Conservation (phyloP, 2,888 invertebrate genomes). For the Scaptomyza polygonia region DNA sequence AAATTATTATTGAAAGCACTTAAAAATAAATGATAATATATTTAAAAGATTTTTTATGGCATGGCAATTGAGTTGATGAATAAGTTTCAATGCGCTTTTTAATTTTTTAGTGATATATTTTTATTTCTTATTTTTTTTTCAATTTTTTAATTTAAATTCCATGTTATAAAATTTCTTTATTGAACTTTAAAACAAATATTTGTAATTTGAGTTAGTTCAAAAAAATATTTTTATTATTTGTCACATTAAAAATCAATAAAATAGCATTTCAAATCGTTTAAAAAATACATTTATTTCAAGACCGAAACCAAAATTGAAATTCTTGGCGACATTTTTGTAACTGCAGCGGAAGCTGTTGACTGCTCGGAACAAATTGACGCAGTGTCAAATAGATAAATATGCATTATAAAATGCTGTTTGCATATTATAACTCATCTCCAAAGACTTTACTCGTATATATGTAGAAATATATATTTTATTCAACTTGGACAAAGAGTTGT, state of each 20-base stretch:
- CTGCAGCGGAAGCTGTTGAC: constrained; percentile 46
- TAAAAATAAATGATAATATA: not conserved
- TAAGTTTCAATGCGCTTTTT: too few relatives aligned
- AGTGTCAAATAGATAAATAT: constrained; percentile 13
- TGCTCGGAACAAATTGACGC: constrained; percentile 28
- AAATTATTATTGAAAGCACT: not conserved
- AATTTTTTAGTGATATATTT: too few relatives aligned
- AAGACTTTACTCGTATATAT: not conserved
- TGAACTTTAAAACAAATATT: too few relatives aligned
- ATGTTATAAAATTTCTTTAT: too few relatives aligned
- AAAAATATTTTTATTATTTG: too few relatives aligned
- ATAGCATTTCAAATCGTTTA: too few relatives aligned
- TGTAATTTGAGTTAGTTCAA: too few relatives aligned
- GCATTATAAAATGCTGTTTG: constrained; percentile 17
- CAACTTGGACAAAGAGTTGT: constrained; percentile 43
- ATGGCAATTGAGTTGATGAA: too few relatives aligned
- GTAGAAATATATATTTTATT: constrained; percentile 25
- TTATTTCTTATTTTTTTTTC: too few relatives aligned
- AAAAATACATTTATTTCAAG: not conserved
- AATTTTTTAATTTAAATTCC: too few relatives aligned
- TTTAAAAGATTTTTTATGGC: not conserved
- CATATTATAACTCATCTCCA: constrained; percentile 33
- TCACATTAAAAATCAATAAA: too few relatives aligned
- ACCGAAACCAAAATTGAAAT: not conserved
- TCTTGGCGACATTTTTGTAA: not conserved